Evolutionary conservation across 2,888 invertebrate genomes (phyloP), one percentile per base, ranked within the genome.

Genomic region (Lymantria dispar): DNA sequence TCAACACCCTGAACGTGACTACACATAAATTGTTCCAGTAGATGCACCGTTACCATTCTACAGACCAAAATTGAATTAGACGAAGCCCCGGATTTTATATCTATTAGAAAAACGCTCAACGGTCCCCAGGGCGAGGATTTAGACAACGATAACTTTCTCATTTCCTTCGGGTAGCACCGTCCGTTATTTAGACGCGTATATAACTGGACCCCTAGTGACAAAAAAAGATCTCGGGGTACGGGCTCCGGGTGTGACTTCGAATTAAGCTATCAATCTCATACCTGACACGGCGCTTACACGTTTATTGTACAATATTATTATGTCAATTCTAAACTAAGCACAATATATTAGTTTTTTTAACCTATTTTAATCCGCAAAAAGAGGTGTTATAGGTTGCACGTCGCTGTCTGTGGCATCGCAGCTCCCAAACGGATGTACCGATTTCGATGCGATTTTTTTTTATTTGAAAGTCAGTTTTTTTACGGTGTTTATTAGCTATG

Each of bases 121-220:
- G 74, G 81, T 79, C 85, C 85, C 83, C 68, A 66, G 80, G 80
- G 83, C 72, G 71, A 78, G 83, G 87, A 84, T 88, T 88, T 85
- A 83, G 85, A 83, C 80, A 83, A 79, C 81, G 88, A 87, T 88
- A 89, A 88, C 86, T 85, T 89, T 86, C 85, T 85, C 87, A 88
- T 88, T 89, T 90, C 89, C 89, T 85, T 59, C 77, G 78, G 79
- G 74, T 75, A 76, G 71, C 70, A 66, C 63, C 71, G 69, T 68
- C 70, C 78, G 73, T 80, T 78, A 78, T 78, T 78, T 76, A 72
- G 73, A 71, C 75, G 72, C 71, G 68, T 78, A 78, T 78, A 78
- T 78, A 79, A 78, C 72, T 70, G 63, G 55, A 59, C 70, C 72
- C 74, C 68, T 61, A 48, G 66, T 66, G 75, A 76, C 75, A 74